A percentile compares a stretch with the other conserved stretches of the same genome.
Evolutionary conservation across 2,113 vertebrate species (phyloP).

Genomic region (Heterotis niloticus): DNA sequence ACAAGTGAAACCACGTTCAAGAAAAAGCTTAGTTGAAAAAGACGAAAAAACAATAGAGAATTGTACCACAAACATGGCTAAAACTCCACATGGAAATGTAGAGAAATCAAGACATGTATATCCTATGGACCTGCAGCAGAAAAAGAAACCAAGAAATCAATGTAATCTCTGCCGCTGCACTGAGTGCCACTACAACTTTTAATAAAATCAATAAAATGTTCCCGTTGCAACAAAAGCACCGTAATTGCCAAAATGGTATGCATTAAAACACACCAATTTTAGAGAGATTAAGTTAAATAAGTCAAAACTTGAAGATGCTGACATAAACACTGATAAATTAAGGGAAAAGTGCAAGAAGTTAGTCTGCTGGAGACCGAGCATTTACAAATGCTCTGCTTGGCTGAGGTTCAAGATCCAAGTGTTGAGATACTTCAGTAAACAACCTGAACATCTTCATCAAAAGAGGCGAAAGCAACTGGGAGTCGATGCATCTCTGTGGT

Average conservation of each 20-base stretch:
- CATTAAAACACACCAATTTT: background rate
- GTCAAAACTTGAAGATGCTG: background rate
- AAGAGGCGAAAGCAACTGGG: background rate
- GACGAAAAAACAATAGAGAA: background rate
- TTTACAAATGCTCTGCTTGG: background rate
- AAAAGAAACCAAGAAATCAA: background rate
- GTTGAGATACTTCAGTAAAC: background rate
- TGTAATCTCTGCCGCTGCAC: background rate
- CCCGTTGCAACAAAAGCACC: constrained; percentile 1
- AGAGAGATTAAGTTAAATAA: background rate
- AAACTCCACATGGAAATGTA: background rate
- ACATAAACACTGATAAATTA: background rate
- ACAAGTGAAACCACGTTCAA: background rate
- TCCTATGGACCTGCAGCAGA: background rate
- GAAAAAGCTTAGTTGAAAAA: background rate
- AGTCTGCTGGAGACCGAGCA: background rate
- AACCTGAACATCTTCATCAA: background rate
- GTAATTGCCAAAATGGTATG: background rate
- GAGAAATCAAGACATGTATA: background rate
- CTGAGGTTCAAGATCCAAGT: background rate
- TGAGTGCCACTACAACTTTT: background rate
- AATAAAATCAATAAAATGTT: background rate
- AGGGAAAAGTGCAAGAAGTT: background rate
- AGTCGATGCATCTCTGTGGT: background rate
- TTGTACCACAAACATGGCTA: background rate